Evolutionary conservation across 2,113 vertebrate genomes (phyloP).

Genomic region (Spea bombifrons): DNA sequence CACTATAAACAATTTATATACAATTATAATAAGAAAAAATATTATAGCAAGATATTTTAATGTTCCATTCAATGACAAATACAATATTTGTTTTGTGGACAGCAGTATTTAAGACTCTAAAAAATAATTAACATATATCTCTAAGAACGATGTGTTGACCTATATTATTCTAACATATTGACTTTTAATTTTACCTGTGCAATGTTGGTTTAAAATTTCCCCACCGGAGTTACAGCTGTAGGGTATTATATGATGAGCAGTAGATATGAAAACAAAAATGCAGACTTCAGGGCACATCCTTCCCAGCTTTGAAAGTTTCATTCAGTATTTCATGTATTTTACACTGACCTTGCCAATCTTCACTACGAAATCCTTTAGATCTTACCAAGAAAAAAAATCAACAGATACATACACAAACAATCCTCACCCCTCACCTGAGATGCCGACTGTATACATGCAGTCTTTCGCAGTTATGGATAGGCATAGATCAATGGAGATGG

Average conservation of each 20-base stretch:
- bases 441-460: conserved; percentile 14
- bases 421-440: neutral
- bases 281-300: conserved; percentile 46
- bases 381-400: conserved; percentile 17
- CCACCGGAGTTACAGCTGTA: conserved; percentile 36
- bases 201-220: conserved; percentile 47
- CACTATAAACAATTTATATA: no score
- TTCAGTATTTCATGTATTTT: conserved; percentile 48
- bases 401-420: conserved; percentile 16
- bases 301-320: conserved; percentile 45
- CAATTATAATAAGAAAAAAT: no score
- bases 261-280: conserved; percentile 43
- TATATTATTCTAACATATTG: conserved; percentile 45
- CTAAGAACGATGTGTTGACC: neutral
- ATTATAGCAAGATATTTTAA: no score
- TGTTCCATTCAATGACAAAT: no score
- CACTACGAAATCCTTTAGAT: conserved; percentile 38
- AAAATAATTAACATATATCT: neutral
- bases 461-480: conserved; percentile 7
- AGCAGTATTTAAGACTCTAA: neutral
- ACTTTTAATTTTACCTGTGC: conserved; percentile 47
- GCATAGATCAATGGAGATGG: neutral
- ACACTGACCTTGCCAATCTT: conserved; percentile 47
- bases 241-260: conserved; percentile 45
- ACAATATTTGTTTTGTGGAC: neutral